Base-by-base conservation (phyloP, 2,797 vertebrate genomes). In the Rhabdophis nuchalis region DNA sequence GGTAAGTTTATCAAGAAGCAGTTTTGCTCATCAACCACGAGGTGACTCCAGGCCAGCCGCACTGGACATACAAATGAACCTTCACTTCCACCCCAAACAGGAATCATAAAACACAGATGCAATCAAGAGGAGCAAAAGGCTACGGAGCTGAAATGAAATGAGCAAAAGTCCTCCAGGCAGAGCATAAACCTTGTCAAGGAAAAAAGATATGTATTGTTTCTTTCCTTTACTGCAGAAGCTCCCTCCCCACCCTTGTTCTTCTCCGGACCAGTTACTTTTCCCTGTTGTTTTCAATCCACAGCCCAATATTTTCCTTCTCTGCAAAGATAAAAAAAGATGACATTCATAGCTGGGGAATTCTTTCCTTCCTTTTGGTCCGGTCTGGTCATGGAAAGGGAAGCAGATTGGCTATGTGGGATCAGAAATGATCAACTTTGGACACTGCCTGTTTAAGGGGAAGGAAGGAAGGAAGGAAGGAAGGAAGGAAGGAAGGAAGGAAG, bases 391-490 rank as follows among this genome's bases (percentile, higher is more conserved):
- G 41, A 53, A 86, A 88, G 13, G 86, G 50, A 91, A 64, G 20
- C 29, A n/a, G 87, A 52, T 36, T 29, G 18, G 27, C 16, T 68
- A 13, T 41, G 32, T 18, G 89, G 56, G 89, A 54, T 85, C 57
- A 91, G 50, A 46, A 85, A 87, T 90, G 85, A 90, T 88, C 88
- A 88, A 92, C 82, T 50, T 46, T 68, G 27, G 88, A 32, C 50
- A 11, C 2, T 56, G 18, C 27, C 32, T 64, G 20, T 64, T 54
- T 50, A 50, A 14, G 12, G 7, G 4, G 3, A 36, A 3, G 32
- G 1, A 11, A 25, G n/a, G 16, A 20, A 23, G 25, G 12, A 41
- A 10, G 29, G 7, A 16, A 27, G 64, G 3, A 32, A 14, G 58
- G 1, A 27, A 9, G 4, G 10, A 25, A 58, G 4, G 3, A 58